Base-by-base conservation (phyloP, 1,140 invertebrate species). In the Pogonus chalceus region DNA sequence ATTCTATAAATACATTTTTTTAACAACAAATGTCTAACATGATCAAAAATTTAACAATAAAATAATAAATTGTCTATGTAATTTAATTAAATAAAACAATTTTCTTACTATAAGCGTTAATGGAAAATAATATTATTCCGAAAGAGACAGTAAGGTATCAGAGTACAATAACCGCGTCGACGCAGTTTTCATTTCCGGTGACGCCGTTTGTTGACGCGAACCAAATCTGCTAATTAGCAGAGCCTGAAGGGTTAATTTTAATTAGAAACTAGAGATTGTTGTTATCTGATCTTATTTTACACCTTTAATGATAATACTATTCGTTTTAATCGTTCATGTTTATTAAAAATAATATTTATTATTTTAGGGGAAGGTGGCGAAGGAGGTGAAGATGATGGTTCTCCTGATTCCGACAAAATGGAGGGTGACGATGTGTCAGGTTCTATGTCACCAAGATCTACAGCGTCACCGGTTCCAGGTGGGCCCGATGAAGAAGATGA, bases 291-390 rank as follows among this genome's bases (percentile, higher is more conserved):
- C 18, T 18, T 16, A 43, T 7, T 43, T 16, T 18, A 43, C 37
- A 43, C 37, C 37, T 43, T 43, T n/a, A n/a, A n/a, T n/a, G n/a
- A n/a, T n/a, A n/a, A n/a, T n/a, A n/a, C 18, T 52, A 46, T 43
- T 53, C 49, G 52, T 56, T 43, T 35, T n/a, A n/a, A n/a, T n/a
- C n/a, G n/a, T n/a, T n/a, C n/a, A n/a, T n/a, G n/a, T n/a, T n/a
- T n/a, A n/a, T n/a, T n/a, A n/a, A n/a, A n/a, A n/a, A n/a, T n/a
- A n/a, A n/a, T n/a, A n/a, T n/a, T n/a, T n/a, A n/a, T n/a, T n/a
- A n/a, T n/a, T n/a, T n/a, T n/a, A 79, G 77, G 77, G 75, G 77
- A 78, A 74, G 77, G 77, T 62, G 77, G 76, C 56, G 70, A 71
- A 54, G 72, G 73, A 65, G 71, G 70, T 54, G 69, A 76, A 59